phyloP scores from a whole-genome alignment of 2,797 vertebrate genomes.

The Sebastes reedi region DNA sequence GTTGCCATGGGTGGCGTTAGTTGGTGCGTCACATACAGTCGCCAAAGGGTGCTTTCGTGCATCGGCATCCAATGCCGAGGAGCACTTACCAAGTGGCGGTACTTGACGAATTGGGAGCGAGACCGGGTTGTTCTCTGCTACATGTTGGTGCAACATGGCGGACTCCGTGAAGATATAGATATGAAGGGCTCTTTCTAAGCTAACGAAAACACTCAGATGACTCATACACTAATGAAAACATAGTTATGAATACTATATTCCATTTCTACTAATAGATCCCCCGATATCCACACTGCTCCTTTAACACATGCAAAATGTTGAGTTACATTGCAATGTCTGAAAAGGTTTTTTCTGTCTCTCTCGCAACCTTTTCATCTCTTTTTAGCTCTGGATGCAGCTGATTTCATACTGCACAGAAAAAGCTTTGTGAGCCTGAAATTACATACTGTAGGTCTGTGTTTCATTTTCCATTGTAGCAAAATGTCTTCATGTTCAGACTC shows the following conservation, averaged over 20 bases:
- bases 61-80: no score
- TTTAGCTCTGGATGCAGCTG: constrained; percentile 9
- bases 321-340: constrained; percentile 14
- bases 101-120: no score
- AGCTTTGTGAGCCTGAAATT: constrained; percentile 3
- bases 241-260: not conserved
- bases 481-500: not conserved
- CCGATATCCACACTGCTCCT: not conserved
- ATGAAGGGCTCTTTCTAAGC: not conserved
- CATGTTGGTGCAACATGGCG: not conserved
- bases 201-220: not conserved
- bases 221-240: not conserved
- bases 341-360: constrained; percentile 7
- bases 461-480: not conserved
- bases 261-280: not conserved
- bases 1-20: no score
- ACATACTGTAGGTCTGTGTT: not conserved
- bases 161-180: not conserved
- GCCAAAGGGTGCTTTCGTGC: no score
- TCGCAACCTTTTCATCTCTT: not conserved
- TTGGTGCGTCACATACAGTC: no score
- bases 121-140: no score
- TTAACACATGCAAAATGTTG: constrained; percentile 51
- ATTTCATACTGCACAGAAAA: not conserved
- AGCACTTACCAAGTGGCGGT: no score